Conservation (phyloP, 2,113 vertebrate species). For the Corvus hawaiiensis region DNA sequence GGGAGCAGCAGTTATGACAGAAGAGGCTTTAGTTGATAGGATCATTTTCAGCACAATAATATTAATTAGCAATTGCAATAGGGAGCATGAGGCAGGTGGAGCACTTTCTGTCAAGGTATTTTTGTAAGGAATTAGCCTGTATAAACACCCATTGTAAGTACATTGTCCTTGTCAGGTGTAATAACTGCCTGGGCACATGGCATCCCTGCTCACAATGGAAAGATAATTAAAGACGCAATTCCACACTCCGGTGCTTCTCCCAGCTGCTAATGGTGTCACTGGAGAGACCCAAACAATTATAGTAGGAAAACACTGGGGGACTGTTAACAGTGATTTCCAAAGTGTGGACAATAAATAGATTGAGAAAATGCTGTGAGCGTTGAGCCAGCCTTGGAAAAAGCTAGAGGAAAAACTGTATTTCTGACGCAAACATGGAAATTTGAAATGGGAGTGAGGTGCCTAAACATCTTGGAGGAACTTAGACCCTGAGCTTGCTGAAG, state of each 20-base stretch:
- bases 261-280: constrained; percentile 5
- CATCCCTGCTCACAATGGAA: constrained; percentile 58
- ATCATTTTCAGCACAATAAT: constrained; percentile 46
- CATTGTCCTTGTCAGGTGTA: constrained; percentile 60
- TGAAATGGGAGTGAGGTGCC: not conserved
- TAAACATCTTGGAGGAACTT: constrained; percentile 2
- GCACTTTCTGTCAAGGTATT: constrained; percentile 54
- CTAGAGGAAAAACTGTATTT: constrained; percentile 6
- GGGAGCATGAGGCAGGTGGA: constrained; percentile 29
- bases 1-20: constrained; percentile 24
- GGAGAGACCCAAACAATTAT: not conserved
- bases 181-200: constrained; percentile 63
- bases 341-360: not conserved
- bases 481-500: not conserved
- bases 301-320: not conserved
- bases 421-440: constrained; percentile 6
- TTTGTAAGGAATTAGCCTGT: constrained; percentile 71
- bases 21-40: constrained; percentile 29
- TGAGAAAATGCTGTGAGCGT: not conserved
- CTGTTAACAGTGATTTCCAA: not conserved
- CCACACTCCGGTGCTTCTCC: constrained; percentile 32
- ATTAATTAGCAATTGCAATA: constrained; percentile 48
- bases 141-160: constrained; percentile 64
- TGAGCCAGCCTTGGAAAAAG: constrained; percentile 8
- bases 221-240: constrained; percentile 58